Evolutionary conservation across 2,113 vertebrate species (phyloP), one percentile per base, ranked within the genome.

Genomic region (Ceyx melanurus): DNA sequence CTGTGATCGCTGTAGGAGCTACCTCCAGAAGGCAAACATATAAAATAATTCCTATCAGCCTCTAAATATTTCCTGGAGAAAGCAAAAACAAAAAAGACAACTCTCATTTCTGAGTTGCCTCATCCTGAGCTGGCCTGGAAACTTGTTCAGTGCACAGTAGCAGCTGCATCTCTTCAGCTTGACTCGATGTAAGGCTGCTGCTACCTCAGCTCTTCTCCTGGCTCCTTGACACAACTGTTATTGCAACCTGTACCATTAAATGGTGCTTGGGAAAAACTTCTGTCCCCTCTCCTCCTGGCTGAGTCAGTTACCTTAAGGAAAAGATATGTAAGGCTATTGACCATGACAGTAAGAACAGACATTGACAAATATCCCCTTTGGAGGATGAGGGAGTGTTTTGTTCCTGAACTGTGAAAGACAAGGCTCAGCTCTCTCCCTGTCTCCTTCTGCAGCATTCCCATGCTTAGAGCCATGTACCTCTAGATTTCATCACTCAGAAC

Each of bases 141-240:
- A 57, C 53, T 80, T 51, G 40, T 54, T 87, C 56, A 65, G 54
- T 10, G 29, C 51, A 53, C 26, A 45, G 61, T 13, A 82, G 71
- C 89, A 86, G 71, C 74, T 82, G 46, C 57, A 73, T 42, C 53
- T 94, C 71, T 93, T 92, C 80, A 86, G 58, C 31, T 94, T 68
- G 89, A 94, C 72, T 25, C 54, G 45, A 67, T 83, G 53, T 2
- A 85, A 1, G 6, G 26, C 50, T 71, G 78, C 70, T 1, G 0
- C 60, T 90, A 57, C 40, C 82, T 92, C 81, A 90, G 37, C n/a
- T 51, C 37, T 51, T 86, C 60, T 74, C 82, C 74, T 73, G 70
- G 72, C 46, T 93, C 88, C 77, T 79, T 88, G 91, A 62, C n/a
- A 77, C 86, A 92, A 81, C 45, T 1, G n/a, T 84, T 90, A 65